Base-by-base conservation (phyloP, 2,797 vertebrate genomes). In the Myotis vivesi region DNA sequence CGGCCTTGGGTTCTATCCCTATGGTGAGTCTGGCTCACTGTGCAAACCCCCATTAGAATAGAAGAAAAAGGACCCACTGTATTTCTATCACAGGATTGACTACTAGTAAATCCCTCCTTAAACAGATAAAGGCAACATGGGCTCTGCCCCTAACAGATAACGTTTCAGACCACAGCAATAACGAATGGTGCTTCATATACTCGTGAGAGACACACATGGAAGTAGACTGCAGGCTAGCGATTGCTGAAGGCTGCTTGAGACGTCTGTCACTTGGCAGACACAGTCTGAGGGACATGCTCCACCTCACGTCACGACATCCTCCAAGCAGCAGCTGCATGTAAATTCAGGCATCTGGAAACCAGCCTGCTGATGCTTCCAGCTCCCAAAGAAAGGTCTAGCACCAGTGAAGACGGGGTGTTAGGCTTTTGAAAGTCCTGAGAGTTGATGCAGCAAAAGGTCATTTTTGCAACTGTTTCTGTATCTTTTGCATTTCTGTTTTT, bases 201-300 rank as follows among this genome's bases (percentile, higher is more conserved):
- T 80, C 41, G 57, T 62, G 64, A 92, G 80, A 38, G 25, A 85
- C 23, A 55, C 92, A 69, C 11, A 33, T 71, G 79, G 68, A 94
- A 88, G 73, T 55, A 16, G 81, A 55, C 82, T 91, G 87, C 38
- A 71, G 85, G 41, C 89, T 86, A 57, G 62, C 36, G 77, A 86
- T 96, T 79, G 44, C 77, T 86, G 49, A 95, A 59, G 87, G 41
- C 89, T 90, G 90, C 93, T 86, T 16, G 82, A 93, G 85, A 85
- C 92, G 95, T 76, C 87, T 94, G 87, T 95, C 95, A 95, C 84
- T 90, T 86, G 93, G 93, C 87, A 92, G 68, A 93, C 71, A 83
- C 46, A 69, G 11, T 95, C 41, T 76, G 81, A 95, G 55, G 81
- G 77, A 90, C 46, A 44, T 2, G 49, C 12, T 89, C 59, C 55